Evolutionary conservation across 2,113 vertebrate genomes (phyloP), one percentile per base, ranked within the genome.

Genomic region (Bambusicola thoracicus): DNA sequence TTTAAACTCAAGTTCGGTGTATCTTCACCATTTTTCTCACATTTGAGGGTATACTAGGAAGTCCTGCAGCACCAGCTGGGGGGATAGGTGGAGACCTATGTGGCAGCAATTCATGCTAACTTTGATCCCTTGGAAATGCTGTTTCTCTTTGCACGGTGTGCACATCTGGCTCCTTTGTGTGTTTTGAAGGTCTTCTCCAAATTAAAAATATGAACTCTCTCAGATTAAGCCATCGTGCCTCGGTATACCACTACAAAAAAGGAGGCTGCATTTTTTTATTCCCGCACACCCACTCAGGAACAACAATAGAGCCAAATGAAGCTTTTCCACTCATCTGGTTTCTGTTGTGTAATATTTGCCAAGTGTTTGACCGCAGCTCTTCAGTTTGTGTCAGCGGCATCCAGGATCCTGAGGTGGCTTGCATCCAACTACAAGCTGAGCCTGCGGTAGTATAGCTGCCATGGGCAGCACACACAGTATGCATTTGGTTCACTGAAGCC

Each of bases 321-420:
- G 13, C 38, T 67, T 81, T 85, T 63, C 72, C 76, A 49, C 11
- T 68, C 1, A 15, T 72, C 73, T 59, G 11, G 13, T 77, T 93
- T 91, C 72, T 74, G 59, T 55, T 40, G 36, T 49, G 44, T 77
- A 32, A 59, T 58, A 82, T 29, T 59, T 89, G 83, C 65, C 86
- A 86, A 63, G 46, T 0, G 0, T 76, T 88, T 81, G 82, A 80
- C 85, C 91, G 40, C 58, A 82, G 72, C 36, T 80, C 16, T 87
- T 85, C 65, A 55, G 55, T 67, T 81, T 85, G 41, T 3, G 1
- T 34, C 67, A 65, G 24, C 75, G 80, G 79, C n/a, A 34, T 74
- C 24, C 63, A 87, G 38, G 56, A 91, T 62, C 30, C 53, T 62
- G 29, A 73, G 24, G 1, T 74, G 79, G 44, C 63, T 62, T 73